Percentiles rank a stretch among this genome's conserved stretches.
phyloP scores from a whole-genome alignment of 2,888 invertebrate genomes.

The Pammene aurita region DNA sequence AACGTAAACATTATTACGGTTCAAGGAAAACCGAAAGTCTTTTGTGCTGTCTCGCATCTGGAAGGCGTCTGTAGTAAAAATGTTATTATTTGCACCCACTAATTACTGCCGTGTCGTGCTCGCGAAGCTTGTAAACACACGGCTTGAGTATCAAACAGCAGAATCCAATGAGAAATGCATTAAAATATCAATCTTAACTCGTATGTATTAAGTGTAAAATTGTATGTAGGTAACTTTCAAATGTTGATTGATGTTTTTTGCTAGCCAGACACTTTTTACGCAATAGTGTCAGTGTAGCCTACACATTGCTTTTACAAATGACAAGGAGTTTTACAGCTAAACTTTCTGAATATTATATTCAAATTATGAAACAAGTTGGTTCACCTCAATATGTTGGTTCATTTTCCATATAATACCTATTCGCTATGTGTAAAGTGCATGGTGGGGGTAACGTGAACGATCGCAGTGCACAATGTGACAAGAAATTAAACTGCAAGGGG shows the following conservation, averaged over 20 bases:
- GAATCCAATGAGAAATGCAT: not conserved
- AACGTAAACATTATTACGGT: constrained; percentile 20
- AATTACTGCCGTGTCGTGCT: constrained; percentile 25
- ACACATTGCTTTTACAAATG: no score
- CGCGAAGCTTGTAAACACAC: constrained; percentile 27
- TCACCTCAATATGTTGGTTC: no score
- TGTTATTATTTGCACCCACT: constrained; percentile 29
- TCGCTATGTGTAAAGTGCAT: no score
- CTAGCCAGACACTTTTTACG: not conserved
- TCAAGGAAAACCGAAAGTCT: constrained; percentile 32
- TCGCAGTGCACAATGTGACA: no score
- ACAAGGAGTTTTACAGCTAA: no score
- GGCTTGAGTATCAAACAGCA: not conserved
- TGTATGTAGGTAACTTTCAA: not conserved
- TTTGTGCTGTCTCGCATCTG: constrained; percentile 38
- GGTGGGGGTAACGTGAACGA: no score
- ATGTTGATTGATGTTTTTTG: not conserved
- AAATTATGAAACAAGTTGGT: no score
- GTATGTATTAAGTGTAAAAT: not conserved
- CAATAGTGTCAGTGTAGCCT: no score
- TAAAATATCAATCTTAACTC: not conserved
- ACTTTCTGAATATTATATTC: no score
- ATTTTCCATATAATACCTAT: no score
- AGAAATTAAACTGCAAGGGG: no score
- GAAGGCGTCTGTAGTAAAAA: constrained; percentile 28